Evolutionary conservation across 2,113 vertebrate species (phyloP), one percentile per base, ranked within the genome.

Genomic region (Cebidichthys violaceus): DNA sequence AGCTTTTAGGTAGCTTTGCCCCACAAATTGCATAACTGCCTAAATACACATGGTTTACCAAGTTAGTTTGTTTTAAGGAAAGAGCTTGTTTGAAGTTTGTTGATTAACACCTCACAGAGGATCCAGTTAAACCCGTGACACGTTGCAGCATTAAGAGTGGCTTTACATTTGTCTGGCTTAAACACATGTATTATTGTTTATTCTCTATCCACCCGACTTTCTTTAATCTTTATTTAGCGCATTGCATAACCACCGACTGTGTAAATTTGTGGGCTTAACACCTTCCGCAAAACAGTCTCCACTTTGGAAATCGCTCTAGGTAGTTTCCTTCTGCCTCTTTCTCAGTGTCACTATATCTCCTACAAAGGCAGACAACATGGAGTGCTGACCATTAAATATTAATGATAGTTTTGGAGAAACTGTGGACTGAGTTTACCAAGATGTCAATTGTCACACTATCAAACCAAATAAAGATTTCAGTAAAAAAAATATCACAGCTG

Each of bases 391-490:
- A 22, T 20, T 61, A 79, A 81, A 78, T 87, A 85, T 83, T 68
- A 68, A 81, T 68, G 29, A 80, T 62, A 74, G 43, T 70, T 74
- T 35, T 35, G 9, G 27, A 61, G 0, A 3, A 81, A 83, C 65
- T 65, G 55, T 66, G 29, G 75, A 75, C 60, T 13, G 45, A 74
- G 69, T 86, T 78, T 70, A 74, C 57, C 14, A 22, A 55, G 69
- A 60, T 52, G 71, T 69, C 64, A 74, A 43, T 87, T 71, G 35
- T 43, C 64, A 59, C 24, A 69, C 68, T 52, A 61, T 88, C 76
- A 75, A 70, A 54, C 59, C 59, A 76, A 81, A 78, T 65, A 81
- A 50, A 84, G 69, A 70, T 73, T 55, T 65, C 18, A 65, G 76
- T 50, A 74, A 77, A 77, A 35, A 77, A 52, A 37, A 64, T 20